These are phyloP conservation scores for Falcunculus frontatus DNA, from an alignment of 2,113 vertebrate genomes.

Conservation along the genomic window DNA sequence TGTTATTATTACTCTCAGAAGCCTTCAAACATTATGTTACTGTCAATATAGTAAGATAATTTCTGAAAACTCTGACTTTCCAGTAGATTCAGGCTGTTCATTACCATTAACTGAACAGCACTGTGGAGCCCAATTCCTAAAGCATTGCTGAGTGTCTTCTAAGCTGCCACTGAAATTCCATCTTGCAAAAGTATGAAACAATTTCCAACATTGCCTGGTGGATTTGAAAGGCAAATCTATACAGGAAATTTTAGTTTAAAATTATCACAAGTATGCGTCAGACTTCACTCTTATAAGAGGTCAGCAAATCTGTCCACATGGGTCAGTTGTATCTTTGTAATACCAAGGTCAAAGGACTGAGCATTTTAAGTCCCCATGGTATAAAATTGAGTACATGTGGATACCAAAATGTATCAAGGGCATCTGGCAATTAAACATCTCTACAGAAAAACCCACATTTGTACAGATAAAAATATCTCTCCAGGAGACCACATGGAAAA, in stretches of 20 bases:
- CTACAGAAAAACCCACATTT: not conserved
- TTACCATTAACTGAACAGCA: not conserved
- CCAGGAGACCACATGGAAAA: not conserved
- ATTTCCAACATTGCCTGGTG: not conserved
- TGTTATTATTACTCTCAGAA: not conserved
- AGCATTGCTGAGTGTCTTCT: not conserved
- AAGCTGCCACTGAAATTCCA: not conserved
- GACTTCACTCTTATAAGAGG: not conserved
- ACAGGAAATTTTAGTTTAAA: not conserved
- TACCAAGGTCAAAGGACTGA: not conserved
- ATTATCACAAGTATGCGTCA: not conserved
- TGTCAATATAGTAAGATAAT: not conserved
- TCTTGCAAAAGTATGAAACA: not conserved
- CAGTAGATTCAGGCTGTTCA: not conserved
- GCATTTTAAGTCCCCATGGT: not conserved
- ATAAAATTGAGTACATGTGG: not conserved
- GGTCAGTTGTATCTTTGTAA: not conserved
- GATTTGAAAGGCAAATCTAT: not conserved
- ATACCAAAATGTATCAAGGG: not conserved
- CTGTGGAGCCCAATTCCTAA: not conserved
- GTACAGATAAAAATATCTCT: not conserved
- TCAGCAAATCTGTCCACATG: not conserved
- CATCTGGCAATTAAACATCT: not conserved
- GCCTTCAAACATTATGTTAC: not conserved
- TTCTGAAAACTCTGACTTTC: not conserved